Evolutionary conservation across 1,140 invertebrate genomes (phyloP).

Genomic region (Tachypleus tridentatus): DNA sequence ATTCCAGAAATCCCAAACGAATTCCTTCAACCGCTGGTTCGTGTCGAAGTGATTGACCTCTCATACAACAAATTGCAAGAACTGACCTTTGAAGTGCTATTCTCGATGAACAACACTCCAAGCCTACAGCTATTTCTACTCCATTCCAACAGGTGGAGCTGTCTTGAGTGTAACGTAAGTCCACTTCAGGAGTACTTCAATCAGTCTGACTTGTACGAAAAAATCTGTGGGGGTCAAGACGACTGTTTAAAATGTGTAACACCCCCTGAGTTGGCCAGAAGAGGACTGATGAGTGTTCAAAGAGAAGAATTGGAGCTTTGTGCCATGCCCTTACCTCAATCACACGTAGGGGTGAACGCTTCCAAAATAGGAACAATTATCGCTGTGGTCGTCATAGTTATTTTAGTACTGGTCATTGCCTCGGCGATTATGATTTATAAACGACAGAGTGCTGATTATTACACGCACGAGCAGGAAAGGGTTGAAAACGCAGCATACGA

Average conservation of each 20-base stretch:
- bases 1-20: slow-evolving; percentile 42
- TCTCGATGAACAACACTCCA: slow-evolving; percentile 29
- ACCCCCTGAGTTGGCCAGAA: slow-evolving; percentile 18
- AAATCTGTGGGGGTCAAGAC: too few relatives aligned
- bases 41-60: slow-evolving; percentile 46
- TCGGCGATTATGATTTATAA: slow-evolving; percentile 35
- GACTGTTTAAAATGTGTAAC: slow-evolving; percentile 23
- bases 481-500: too few relatives aligned
- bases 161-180: slow-evolving; percentile 45
- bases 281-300: slow-evolving; percentile 18
- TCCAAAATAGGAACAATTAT: slow-evolving; percentile 30
- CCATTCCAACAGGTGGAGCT: slow-evolving; percentile 51
- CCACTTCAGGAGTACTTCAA: slow-evolving; percentile 29
- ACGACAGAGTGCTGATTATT: slow-evolving; percentile 53
- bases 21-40: slow-evolving; percentile 40
- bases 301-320: slow-evolving; percentile 21
- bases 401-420: slow-evolving; percentile 29
- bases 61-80: slow-evolving; percentile 48
- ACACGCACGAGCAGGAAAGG: slow-evolving; percentile 54
- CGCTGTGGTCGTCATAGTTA: slow-evolving; percentile 30
- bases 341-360: slow-evolving; percentile 16
- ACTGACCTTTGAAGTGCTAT: slow-evolving; percentile 42
- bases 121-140: slow-evolving; percentile 37
- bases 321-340: slow-evolving; percentile 15
- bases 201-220: background rate